These are phyloP conservation scores for Brachirus orientalis DNA, from an alignment of 2,113 vertebrate species.

Conservation along the genomic window DNA sequence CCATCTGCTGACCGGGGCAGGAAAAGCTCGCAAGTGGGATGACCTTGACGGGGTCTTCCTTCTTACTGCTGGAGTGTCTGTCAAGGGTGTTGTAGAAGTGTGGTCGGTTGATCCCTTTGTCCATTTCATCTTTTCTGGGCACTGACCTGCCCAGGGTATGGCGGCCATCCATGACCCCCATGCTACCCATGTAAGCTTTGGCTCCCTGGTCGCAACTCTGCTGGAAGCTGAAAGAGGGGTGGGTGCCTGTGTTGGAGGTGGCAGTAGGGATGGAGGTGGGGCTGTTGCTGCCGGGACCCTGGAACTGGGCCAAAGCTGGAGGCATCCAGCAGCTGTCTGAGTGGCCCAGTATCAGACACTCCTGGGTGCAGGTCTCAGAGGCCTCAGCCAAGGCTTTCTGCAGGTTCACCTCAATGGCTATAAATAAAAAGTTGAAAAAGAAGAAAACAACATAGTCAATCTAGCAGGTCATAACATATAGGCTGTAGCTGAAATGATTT, in stretches of 20 bases:
- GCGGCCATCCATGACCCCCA: conserved; percentile 82
- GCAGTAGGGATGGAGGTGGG: conserved; percentile 75
- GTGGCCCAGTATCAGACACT: conserved; percentile 96
- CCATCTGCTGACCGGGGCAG: conserved; percentile 75
- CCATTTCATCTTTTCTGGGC: conserved; percentile 89
- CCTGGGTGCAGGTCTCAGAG: conserved; percentile 96
- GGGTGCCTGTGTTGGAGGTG: conserved; percentile 71
- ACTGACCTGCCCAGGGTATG: conserved; percentile 88
- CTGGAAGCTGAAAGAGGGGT: conserved; percentile 87
- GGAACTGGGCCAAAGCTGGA: conserved; percentile 86
- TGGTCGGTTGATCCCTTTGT: conserved; percentile 84
- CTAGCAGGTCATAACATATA: conserved; percentile 36
- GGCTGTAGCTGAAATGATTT: conserved; percentile 31
- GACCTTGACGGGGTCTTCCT: conserved; percentile 90
- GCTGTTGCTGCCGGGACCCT: conserved; percentile 70
- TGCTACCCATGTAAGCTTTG: conserved; percentile 78
- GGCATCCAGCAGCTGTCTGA: conserved; percentile 99
- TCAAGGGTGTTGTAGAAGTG: conserved; percentile 93
- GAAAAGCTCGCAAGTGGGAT: conserved; percentile 92
- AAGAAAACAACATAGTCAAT: conserved; percentile 40
- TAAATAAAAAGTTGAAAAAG: conserved; percentile 13
- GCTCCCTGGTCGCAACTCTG: conserved; percentile 84
- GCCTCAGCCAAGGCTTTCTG: conserved; percentile 94
- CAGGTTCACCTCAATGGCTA: conserved; percentile 94
- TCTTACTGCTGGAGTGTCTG: conserved; percentile 86